phyloP scores from a whole-genome alignment of 2,113 vertebrate genomes.

The Protomyctophum bolini region DNA sequence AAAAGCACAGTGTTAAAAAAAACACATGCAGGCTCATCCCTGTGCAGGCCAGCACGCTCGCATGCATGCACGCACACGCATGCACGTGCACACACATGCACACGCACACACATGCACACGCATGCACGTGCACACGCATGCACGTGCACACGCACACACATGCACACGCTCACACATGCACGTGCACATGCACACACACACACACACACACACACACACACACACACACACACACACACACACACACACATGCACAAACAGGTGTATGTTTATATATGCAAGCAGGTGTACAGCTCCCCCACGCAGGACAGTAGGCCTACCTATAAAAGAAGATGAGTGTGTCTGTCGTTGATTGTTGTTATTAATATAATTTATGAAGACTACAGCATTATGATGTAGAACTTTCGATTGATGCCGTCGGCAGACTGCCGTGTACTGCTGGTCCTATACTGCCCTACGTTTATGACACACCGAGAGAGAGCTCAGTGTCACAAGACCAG shows the following conservation, averaged over 20 bases:
- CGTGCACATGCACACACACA: background rate
- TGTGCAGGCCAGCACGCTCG: conserved; percentile 16
- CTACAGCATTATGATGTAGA: too few species aligned
- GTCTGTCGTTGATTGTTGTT: too few species aligned
- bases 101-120: conserved; percentile 13
- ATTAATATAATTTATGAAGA: too few species aligned
- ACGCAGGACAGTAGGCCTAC: too few species aligned
- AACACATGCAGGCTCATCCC: conserved; percentile 33
- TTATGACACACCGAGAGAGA: too few species aligned
- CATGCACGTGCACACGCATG: background rate
- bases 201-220: background rate
- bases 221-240: background rate
- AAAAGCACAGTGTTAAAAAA: conserved; percentile 34
- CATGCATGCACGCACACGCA: conserved; percentile 33
- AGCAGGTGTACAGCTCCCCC: background rate
- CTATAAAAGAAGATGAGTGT: too few species aligned
- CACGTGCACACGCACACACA: conserved; percentile 16
- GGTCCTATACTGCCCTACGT: too few species aligned
- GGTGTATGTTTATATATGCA: too few species aligned
- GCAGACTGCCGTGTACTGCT: too few species aligned
- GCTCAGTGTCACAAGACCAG: too few species aligned
- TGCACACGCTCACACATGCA: conserved; percentile 7
- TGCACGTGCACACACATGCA: background rate
- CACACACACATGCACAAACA: background rate
- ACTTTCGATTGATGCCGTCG: too few species aligned